Evolutionary conservation across 2,888 invertebrate genomes (phyloP).

Genomic region (Amaurobius ferox): DNA sequence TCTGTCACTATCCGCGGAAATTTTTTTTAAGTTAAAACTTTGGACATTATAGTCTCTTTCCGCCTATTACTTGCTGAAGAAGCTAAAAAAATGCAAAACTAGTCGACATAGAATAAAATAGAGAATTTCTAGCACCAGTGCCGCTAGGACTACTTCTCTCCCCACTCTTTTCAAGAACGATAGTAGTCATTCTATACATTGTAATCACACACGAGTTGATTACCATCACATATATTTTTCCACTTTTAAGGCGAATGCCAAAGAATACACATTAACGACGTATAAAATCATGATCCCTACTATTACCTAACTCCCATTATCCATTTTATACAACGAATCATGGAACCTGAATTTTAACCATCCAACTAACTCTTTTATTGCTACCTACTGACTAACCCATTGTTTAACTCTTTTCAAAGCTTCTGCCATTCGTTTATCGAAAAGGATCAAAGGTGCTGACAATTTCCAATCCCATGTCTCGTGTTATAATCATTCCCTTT

Average conservation of each 20-base stretch:
- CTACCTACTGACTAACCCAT: neutral
- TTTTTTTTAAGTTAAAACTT: no score
- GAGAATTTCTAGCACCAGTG: no score
- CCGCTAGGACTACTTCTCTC: no score
- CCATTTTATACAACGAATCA: neutral
- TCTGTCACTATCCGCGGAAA: no score
- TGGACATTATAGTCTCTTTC: no score
- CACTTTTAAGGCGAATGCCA: neutral
- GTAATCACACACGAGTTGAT: no score
- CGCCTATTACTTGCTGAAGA: no score
- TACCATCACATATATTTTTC: no score
- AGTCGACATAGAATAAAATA: no score
- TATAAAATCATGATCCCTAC: neutral
- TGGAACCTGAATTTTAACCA: neutral
- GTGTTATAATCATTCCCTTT: neutral
- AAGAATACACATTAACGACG: neutral
- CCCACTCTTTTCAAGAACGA: no score
- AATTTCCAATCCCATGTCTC: conserved; percentile 17
- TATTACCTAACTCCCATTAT: neutral
- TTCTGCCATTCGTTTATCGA: neutral
- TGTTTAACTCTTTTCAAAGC: neutral
- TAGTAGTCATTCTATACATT: no score
- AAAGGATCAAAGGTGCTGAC: conserved; percentile 16
- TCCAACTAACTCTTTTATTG: neutral
- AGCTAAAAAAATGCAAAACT: no score